Base-by-base conservation (phyloP, 2,888 invertebrate species). In the Pycnomerus fuliginosus region DNA sequence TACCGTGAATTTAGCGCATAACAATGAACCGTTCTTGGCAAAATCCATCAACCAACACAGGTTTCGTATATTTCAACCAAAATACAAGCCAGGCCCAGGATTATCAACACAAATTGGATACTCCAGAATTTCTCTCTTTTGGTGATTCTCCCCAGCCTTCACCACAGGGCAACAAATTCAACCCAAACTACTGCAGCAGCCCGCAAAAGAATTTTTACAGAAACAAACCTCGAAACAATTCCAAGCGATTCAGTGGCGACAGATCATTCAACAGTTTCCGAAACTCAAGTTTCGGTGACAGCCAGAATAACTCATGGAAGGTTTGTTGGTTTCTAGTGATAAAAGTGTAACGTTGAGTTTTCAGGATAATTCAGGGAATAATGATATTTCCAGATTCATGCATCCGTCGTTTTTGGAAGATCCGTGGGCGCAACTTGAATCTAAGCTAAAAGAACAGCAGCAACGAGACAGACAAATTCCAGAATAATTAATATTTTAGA, bases 331-430 rank as follows among this genome's bases (percentile, higher is more conserved):
- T n/a, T n/a, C n/a, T n/a, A n/a, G n/a, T n/a, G n/a, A n/a, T n/a
- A n/a, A n/a, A n/a, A n/a, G n/a, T n/a, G n/a, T n/a, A n/a, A n/a
- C n/a, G n/a, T n/a, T n/a, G n/a, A n/a, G n/a, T n/a, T n/a, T n/a
- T n/a, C n/a, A n/a, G n/a, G n/a, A n/a, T n/a, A n/a, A n/a, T n/a
- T n/a, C n/a, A n/a, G n/a, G 12, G 16, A 16, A 16, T 17, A 7
- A 11, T 1, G 32, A 32, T 20, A 37, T 46, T 16, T 3, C 27
- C n/a, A 37, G 24, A 32, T 48, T 44, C 53, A 24, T 58, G 17
- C 58, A 62, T 48, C 56, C 57, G 2, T 64, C 64, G 7, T 63
- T 63, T 49, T 48, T 56, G 35, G 62, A 63, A 52, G 53, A 64
- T 44, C 64, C 64, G 7, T 64, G 64, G 64, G 58, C 48, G 7